phyloP scores from a whole-genome alignment of 1,140 invertebrate genomes.

The Drosophila seguyi region DNA sequence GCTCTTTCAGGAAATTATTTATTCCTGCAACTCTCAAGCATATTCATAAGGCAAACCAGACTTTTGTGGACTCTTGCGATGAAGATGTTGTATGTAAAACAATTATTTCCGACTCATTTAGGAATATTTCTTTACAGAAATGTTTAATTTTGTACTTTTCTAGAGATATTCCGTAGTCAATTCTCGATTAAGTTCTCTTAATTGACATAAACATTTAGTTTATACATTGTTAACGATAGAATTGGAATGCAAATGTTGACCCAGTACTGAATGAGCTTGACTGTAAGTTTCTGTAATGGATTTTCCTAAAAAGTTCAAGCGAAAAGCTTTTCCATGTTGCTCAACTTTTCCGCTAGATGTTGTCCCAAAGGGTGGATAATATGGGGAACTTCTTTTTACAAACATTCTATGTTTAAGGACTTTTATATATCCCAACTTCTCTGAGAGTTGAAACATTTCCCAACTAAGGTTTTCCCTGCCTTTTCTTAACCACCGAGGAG shows the following conservation, averaged over 20 bases:
- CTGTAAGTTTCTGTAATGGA: neutral
- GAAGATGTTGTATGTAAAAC: too few relatives aligned
- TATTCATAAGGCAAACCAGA: too few relatives aligned
- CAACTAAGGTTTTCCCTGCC: neutral
- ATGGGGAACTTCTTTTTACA: neutral
- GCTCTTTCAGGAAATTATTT: too few relatives aligned
- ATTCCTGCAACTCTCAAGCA: too few relatives aligned
- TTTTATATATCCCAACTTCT: neutral
- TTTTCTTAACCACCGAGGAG: neutral
- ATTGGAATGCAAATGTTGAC: neutral
- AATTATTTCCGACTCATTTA: too few relatives aligned
- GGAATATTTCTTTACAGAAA: too few relatives aligned
- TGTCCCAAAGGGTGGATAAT: conserved; percentile 14
- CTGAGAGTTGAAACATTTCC: neutral
- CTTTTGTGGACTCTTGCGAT: too few relatives aligned
- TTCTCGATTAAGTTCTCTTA: too few relatives aligned
- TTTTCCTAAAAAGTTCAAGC: neutral
- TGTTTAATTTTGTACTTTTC: too few relatives aligned
- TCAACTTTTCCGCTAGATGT: neutral
- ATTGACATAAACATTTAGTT: too few relatives aligned
- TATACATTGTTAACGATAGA: neutral
- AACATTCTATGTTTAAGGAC: conserved; percentile 3
- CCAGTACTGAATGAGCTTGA: neutral
- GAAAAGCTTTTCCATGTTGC: neutral
- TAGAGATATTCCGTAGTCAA: too few relatives aligned